A percentile compares a stretch with the other conserved stretches of the same genome.
Evolutionary conservation across 2,113 vertebrate species (phyloP).

Genomic region (Tretioscincus oriximinensis): DNA sequence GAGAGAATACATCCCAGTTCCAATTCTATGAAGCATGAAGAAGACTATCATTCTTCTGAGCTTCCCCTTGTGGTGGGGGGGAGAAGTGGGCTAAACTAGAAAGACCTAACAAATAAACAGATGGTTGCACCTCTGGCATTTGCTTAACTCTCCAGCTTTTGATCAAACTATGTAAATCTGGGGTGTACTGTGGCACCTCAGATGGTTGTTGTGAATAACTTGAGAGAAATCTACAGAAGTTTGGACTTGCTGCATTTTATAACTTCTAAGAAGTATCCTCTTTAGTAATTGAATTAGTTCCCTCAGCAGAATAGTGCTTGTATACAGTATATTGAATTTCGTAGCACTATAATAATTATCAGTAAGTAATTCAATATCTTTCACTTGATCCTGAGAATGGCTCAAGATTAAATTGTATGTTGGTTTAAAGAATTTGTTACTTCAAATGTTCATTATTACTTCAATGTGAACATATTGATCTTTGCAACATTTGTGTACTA

Average conservation of each 20-base stretch:
- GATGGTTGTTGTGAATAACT: not conserved
- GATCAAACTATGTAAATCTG: too few relatives aligned
- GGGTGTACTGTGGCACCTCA: too few relatives aligned
- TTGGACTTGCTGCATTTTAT: not conserved
- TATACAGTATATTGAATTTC: not conserved
- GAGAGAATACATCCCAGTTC: too few relatives aligned
- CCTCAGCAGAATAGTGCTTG: not conserved
- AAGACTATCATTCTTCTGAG: too few relatives aligned
- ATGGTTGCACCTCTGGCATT: too few relatives aligned
- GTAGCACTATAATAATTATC: not conserved
- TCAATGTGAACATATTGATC: not conserved
- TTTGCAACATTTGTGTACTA: not conserved
- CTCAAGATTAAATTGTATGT: not conserved
- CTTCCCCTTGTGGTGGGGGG: too few relatives aligned
- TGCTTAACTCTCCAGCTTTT: too few relatives aligned
- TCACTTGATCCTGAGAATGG: not conserved
- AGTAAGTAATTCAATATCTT: not conserved
- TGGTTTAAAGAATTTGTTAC: too few relatives aligned
- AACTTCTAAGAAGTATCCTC: not conserved
- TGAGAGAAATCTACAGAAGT: not conserved
- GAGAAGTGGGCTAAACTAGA: too few relatives aligned
- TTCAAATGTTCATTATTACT: not conserved
- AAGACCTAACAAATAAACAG: too few relatives aligned
- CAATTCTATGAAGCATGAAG: too few relatives aligned
- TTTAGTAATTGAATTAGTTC: not conserved